A percentile compares a stretch with the other conserved stretches of the same genome.
Conservation (phyloP, 2,888 invertebrate genomes). For the Cephus pygmeus region DNA sequence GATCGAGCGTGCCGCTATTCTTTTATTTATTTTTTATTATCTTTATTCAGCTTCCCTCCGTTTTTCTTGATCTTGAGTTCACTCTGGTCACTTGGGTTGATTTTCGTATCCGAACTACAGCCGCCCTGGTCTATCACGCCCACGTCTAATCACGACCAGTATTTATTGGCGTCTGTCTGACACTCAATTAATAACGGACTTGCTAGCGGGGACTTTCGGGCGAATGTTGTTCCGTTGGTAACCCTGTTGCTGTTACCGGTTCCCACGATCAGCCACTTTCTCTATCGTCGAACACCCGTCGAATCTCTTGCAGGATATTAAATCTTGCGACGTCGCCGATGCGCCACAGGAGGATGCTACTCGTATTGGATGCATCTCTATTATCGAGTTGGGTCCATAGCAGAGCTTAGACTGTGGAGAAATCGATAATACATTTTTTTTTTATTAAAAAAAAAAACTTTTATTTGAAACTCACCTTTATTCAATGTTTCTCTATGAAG, state of each 20-base stretch:
- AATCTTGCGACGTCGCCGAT: neutral
- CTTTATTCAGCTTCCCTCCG: neutral
- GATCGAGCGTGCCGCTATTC: neutral
- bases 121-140: neutral
- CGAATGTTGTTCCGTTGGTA: neutral
- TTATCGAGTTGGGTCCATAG: neutral
- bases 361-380: neutral
- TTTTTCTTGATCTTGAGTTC: neutral
- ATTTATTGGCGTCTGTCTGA: neutral
- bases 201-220: neutral
- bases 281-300: slow-evolving; percentile 33
- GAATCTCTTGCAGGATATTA: neutral
- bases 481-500: neutral
- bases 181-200: neutral
- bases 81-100: neutral
- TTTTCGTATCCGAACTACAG: neutral
- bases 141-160: neutral
- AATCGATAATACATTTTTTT: neutral
- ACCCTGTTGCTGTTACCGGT: slow-evolving; percentile 38
- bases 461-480: neutral
- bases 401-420: neutral
- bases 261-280: slow-evolving; percentile 61
- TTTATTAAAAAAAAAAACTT: neutral
- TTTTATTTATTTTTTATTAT: neutral
- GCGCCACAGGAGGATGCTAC: neutral